Evolutionary conservation across 2,113 vertebrate genomes (phyloP).

Genomic region (Heterotis niloticus): DNA sequence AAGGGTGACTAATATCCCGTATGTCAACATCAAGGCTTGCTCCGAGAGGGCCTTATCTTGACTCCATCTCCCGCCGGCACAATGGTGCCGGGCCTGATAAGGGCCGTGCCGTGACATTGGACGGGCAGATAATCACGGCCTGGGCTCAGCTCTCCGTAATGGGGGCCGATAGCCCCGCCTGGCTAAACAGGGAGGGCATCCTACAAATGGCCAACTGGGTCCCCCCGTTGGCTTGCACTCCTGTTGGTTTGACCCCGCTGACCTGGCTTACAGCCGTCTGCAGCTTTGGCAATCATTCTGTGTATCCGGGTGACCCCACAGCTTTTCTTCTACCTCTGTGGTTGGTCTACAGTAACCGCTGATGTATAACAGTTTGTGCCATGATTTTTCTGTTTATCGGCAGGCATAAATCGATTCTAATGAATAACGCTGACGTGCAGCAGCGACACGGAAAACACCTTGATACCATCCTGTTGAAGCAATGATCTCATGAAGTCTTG

Average conservation of each 20-base stretch:
- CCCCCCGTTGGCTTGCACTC: constrained; percentile 27
- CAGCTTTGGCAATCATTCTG: neutral
- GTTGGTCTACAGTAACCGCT: too few species aligned
- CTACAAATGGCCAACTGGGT: constrained; percentile 34
- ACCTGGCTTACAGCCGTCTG: neutral
- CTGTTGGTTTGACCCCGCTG: neutral
- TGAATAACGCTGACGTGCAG: too few species aligned
- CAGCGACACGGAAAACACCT: too few species aligned
- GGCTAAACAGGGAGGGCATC: constrained; percentile 57
- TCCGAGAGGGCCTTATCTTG: constrained; percentile 61
- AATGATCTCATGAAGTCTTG: too few species aligned
- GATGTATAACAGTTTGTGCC: too few species aligned
- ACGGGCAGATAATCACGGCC: constrained; percentile 69
- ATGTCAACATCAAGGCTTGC: constrained; percentile 66
- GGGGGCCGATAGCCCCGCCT: constrained; percentile 69
- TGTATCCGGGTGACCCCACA: neutral
- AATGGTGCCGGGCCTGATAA: constrained; percentile 68
- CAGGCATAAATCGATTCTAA: too few species aligned
- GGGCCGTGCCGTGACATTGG: constrained; percentile 66
- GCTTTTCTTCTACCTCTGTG: too few species aligned
- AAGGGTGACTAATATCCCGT: constrained; percentile 65
- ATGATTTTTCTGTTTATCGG: too few species aligned
- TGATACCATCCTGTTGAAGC: too few species aligned
- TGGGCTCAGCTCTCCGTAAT: constrained; percentile 68
- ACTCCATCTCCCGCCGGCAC: constrained; percentile 63